A percentile compares a stretch with the other conserved stretches of the same genome.
These are phyloP conservation scores for Glareola pratincola DNA, from an alignment of 2,113 vertebrate genomes.

Conservation along the genomic window DNA sequence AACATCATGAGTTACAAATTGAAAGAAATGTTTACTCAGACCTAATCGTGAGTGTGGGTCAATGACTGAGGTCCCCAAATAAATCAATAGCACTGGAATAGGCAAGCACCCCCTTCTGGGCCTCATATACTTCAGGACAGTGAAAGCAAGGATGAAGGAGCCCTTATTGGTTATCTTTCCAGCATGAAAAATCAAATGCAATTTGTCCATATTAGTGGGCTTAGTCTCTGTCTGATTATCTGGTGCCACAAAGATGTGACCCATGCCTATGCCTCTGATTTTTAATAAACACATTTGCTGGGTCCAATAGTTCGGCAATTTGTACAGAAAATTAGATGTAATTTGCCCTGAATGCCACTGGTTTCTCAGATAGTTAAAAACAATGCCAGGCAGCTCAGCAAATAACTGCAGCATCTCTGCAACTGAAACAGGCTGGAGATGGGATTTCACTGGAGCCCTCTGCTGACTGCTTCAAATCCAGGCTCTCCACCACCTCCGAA, in stretches of 20 bases:
- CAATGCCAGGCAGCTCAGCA: conserved; percentile 26
- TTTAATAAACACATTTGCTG: conserved; percentile 76
- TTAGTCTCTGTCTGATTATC: conserved; percentile 72
- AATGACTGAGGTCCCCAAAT: conserved; percentile 54
- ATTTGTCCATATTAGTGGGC: conserved; percentile 72
- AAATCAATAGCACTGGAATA: conserved; percentile 65
- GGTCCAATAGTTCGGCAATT: conserved; percentile 74
- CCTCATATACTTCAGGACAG: neutral
- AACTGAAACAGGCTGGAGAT: neutral
- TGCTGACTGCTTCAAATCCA: neutral
- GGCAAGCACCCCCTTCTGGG: conserved; percentile 30
- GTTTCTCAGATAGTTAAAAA: conserved; percentile 72
- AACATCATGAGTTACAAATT: conserved; percentile 46
- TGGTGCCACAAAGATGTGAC: conserved; percentile 62
- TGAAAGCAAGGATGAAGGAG: conserved; percentile 20
- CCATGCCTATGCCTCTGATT: conserved; percentile 65
- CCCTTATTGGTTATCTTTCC: conserved; percentile 43
- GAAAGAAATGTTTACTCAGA: conserved; percentile 60
- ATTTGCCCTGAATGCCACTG: conserved; percentile 77
- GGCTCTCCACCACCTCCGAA: fast-evolving
- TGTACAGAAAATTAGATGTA: conserved; percentile 78
- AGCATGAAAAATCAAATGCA: conserved; percentile 70
- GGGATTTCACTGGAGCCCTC: neutral
- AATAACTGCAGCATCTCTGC: conserved; percentile 13
- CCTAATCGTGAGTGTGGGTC: conserved; percentile 50